These are phyloP conservation scores for Achlya flavicornis DNA, from an alignment of 2,888 invertebrate genomes.

Conservation along the genomic window DNA sequence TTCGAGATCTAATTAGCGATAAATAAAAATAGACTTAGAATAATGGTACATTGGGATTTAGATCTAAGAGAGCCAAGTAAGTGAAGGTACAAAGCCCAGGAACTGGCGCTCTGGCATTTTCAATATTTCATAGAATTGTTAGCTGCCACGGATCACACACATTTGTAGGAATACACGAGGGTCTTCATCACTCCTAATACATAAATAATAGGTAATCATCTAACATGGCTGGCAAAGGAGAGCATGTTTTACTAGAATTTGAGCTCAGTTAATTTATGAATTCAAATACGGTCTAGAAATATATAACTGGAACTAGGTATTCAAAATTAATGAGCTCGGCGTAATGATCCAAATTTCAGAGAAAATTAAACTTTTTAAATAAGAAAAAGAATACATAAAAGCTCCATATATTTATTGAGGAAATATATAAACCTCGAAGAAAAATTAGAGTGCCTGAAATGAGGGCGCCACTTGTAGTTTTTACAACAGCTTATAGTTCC, in stretches of 20 bases:
- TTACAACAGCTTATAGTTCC: no score
- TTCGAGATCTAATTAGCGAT: neutral
- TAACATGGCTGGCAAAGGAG: neutral
- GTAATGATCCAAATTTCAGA: neutral
- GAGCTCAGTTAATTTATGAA: neutral
- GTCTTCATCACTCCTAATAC: neutral
- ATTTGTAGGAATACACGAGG: neutral
- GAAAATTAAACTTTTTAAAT: no score
- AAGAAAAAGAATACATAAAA: no score
- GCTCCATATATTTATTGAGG: no score
- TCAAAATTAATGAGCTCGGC: neutral
- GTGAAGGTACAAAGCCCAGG: no score
- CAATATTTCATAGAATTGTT: no score
- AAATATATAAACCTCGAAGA: no score
- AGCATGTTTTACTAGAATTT: neutral
- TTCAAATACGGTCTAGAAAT: neutral
- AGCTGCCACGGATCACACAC: neutral
- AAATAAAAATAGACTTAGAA: neutral
- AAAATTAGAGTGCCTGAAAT: no score
- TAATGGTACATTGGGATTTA: no score
- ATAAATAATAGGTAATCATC: neutral
- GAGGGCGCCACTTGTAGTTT: no score
- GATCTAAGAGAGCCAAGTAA: no score
- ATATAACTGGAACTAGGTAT: neutral
- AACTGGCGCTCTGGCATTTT: no score